Evolutionary conservation across 2,797 vertebrate genomes (phyloP).

Genomic region (Garrulus glandarius): DNA sequence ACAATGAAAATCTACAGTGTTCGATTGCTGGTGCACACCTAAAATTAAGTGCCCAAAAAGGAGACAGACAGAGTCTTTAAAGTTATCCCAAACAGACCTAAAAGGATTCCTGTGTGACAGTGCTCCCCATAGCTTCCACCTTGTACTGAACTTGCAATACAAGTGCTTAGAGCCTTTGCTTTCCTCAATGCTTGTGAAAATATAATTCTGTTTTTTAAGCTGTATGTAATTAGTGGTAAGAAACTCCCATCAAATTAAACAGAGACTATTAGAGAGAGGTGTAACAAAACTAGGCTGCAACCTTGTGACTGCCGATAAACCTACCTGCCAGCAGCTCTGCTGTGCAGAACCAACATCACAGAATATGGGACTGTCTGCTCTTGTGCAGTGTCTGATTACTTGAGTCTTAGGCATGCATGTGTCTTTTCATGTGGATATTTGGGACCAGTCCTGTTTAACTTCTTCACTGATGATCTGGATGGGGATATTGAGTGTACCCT

Average conservation of each 20-base stretch:
- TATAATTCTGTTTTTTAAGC: neutral
- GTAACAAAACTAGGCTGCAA: neutral
- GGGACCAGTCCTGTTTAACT: neutral
- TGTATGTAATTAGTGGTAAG: neutral
- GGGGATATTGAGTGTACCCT: neutral
- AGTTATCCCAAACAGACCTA: neutral
- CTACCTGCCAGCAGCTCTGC: neutral
- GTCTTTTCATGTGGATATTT: neutral
- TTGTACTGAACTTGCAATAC: neutral
- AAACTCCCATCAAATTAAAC: neutral
- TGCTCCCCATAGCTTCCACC: neutral
- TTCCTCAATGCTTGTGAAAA: neutral
- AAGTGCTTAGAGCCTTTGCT: neutral
- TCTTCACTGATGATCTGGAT: neutral
- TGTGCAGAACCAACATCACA: neutral
- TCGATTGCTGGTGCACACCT: neutral
- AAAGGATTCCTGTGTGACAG: neutral
- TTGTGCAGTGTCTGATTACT: accelerated
- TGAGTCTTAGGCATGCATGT: neutral
- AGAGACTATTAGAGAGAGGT: neutral
- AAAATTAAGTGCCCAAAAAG: neutral
- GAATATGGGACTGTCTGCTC: neutral
- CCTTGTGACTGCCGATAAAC: neutral
- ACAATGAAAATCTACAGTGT: neutral
- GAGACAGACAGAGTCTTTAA: neutral